Evolutionary conservation across 1,140 invertebrate genomes (phyloP).

Genomic region (Sminthurides bifidus): DNA sequence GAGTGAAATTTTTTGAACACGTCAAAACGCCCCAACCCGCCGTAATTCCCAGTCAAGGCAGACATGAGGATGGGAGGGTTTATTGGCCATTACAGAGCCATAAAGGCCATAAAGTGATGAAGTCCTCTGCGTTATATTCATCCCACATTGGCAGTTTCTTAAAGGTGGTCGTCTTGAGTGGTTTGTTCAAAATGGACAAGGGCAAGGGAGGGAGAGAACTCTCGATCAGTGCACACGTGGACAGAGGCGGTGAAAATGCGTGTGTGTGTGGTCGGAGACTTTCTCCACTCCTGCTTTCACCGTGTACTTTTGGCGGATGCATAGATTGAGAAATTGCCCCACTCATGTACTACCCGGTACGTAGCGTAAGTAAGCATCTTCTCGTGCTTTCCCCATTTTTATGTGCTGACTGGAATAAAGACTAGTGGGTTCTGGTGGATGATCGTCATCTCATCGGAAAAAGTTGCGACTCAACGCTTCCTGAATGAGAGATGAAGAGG

Average conservation of each 20-base stretch:
- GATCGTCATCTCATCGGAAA: slow-evolving; percentile 25
- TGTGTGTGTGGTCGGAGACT: too few relatives aligned
- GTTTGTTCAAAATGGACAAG: too few relatives aligned
- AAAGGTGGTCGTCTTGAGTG: too few relatives aligned
- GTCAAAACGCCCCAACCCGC: too few relatives aligned
- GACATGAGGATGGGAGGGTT: neutral
- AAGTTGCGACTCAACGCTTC: slow-evolving; percentile 25
- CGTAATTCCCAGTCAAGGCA: neutral
- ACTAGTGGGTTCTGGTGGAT: slow-evolving; percentile 6
- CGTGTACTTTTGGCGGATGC: neutral
- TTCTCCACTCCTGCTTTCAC: slow-evolving; percentile 1
- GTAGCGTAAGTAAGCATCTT: too few relatives aligned
- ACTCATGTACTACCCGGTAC: too few relatives aligned
- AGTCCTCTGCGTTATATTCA: slow-evolving; percentile 7
- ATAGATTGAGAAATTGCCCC: too few relatives aligned
- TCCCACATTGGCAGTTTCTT: too few relatives aligned
- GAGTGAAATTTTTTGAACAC: slow-evolving; percentile 8
- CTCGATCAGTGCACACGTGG: too few relatives aligned
- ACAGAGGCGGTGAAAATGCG: too few relatives aligned
- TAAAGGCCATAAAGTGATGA: slow-evolving; percentile 21
- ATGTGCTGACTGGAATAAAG: slow-evolving; percentile 23
- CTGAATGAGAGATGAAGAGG: slow-evolving; percentile 22
- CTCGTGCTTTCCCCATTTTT: too few relatives aligned
- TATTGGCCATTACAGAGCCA: slow-evolving; percentile 17
- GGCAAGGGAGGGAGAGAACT: too few relatives aligned